phyloP scores from a whole-genome alignment of 2,797 vertebrate genomes.

The Syngnathus rostellatus region DNA sequence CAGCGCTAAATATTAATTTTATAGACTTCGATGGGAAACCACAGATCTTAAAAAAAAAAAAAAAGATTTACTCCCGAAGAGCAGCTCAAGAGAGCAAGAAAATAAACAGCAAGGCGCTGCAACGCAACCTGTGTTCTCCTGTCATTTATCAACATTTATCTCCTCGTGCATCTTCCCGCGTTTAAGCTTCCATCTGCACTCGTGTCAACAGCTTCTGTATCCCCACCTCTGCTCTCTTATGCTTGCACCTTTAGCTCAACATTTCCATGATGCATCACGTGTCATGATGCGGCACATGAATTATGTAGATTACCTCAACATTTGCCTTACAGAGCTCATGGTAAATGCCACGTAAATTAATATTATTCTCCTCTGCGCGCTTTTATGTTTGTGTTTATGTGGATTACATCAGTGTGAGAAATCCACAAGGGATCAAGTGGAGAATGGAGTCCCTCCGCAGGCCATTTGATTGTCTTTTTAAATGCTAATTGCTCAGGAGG shows the following conservation, averaged over 20 bases:
- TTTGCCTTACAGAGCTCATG: slow-evolving; percentile 14
- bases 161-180: slow-evolving; percentile 12
- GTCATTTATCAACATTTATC: slow-evolving; percentile 11
- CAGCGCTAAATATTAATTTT: not conserved
- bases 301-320: slow-evolving; percentile 37
- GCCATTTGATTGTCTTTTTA: slow-evolving; percentile 17
- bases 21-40: not conserved
- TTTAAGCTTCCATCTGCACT: slow-evolving; percentile 16
- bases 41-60: not conserved
- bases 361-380: slow-evolving; percentile 1
- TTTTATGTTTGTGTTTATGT: slow-evolving; percentile 10
- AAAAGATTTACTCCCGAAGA: not conserved
- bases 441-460: slow-evolving; percentile 8
- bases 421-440: slow-evolving; percentile 11
- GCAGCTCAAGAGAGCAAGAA: not conserved
- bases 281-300: slow-evolving; percentile 39
- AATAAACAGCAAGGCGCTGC: not conserved
- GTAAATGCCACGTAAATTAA: slow-evolving; percentile 30
- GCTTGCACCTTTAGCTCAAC: slow-evolving; percentile 28
- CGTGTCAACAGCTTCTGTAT: slow-evolving; percentile 20
- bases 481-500: slow-evolving; percentile 9
- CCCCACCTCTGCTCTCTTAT: slow-evolving; percentile 19
- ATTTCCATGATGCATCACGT: slow-evolving; percentile 30
- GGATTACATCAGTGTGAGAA: slow-evolving; percentile 17
- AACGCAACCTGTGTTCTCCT: not conserved